Base-by-base conservation (phyloP, 2,797 vertebrate genomes). In the Helostoma temminkii region DNA sequence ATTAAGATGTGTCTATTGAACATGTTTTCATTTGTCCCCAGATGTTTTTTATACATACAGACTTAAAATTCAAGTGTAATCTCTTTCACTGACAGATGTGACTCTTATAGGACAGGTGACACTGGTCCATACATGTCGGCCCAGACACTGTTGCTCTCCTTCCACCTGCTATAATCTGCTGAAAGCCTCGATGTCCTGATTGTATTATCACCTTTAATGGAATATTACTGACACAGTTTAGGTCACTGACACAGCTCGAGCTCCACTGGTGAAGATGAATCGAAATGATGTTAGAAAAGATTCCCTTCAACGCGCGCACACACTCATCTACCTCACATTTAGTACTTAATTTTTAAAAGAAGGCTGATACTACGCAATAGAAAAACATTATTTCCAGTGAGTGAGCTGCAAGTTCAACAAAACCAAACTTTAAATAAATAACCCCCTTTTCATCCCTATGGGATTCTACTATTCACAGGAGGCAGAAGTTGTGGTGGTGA, bases 171-270 rank as follows among this genome's bases (percentile, higher is more conserved):
- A 24, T 90, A 91, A 91, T 91, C 89, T 83, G 76, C 65, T 87
- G 86, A 92, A 85, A 89, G 77, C 87, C 77, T 77, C 3, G 18
- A 82, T 74, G 78, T 80, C 76, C 84, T 80, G 80, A 89, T 87
- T 82, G 80, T 78, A 82, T 91, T 89, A 86, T 90, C 89, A 91
- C 89, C 86, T 91, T 88, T 91, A 90, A 91, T 91, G 82, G 88
- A 90, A 82, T 88, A 83, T 85, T 80, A 80, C 81, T 87, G 85
- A 88, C 86, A 89, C 81, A 80, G 76, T 86, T 86, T 77, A 71
- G 75, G 63, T 72, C 61, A 26, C 39, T 55, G 62, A 66, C 42
- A 55, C 4, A 53, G 55, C 59, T 49, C 3, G 10, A 25, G 22
- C 45, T 47, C 46, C 34, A 26, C 12, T 34, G 4, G 19, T 48